phyloP scores from a whole-genome alignment of 2,888 invertebrate genomes.

The Eudasyphora cyanicolor region DNA sequence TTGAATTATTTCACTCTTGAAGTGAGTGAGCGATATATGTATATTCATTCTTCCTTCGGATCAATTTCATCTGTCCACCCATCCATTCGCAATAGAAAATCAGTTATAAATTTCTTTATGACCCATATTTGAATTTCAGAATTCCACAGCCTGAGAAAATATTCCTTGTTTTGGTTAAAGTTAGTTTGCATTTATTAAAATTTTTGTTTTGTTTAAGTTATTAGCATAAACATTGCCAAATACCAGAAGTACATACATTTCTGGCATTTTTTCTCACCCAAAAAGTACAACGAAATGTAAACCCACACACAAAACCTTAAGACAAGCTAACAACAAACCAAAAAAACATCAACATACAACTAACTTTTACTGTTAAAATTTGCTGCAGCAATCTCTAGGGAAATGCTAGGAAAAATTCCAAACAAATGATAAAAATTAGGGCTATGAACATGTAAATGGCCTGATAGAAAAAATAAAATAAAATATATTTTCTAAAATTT shows the following conservation, averaged over 20 bases:
- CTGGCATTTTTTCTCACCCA: background rate
- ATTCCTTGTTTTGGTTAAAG: background rate
- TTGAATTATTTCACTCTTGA: too few species aligned
- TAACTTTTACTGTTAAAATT: background rate
- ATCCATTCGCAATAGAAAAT: background rate
- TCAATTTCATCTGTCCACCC: background rate
- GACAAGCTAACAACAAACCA: background rate
- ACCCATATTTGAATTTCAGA: background rate
- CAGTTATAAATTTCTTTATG: background rate
- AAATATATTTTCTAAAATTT: background rate
- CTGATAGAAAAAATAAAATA: background rate
- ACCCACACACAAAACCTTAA: background rate
- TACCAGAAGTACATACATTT: background rate
- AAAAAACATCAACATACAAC: background rate
- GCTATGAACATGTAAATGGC: background rate
- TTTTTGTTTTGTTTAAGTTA: constrained; percentile 19
- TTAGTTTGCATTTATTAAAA: constrained; percentile 32
- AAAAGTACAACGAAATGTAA: background rate
- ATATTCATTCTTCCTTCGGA: too few species aligned
- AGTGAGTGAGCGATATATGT: too few species aligned
- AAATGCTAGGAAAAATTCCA: background rate
- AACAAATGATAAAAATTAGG: background rate
- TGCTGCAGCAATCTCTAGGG: background rate
- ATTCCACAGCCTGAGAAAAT: background rate
- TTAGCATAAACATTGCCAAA: constrained; percentile 33